Evolutionary conservation across 1,140 invertebrate species (phyloP).

Genomic region (Microplitis mediator): DNA sequence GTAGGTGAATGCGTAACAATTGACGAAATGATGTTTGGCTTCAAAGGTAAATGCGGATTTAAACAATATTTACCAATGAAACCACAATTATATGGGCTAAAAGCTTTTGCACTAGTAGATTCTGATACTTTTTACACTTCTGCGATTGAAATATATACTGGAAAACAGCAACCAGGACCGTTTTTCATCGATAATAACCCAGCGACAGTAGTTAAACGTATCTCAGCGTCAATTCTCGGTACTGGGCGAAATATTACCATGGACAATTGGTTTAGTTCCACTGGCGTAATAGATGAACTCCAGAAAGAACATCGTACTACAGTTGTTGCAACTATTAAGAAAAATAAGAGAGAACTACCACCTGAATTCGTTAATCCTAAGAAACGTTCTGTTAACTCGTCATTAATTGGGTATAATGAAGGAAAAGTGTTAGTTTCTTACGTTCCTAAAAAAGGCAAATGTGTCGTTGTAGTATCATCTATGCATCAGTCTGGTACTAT

Average conservation of each 20-base stretch:
- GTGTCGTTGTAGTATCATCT: conserved; percentile 44
- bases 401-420: conserved; percentile 43
- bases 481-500: conserved; percentile 44
- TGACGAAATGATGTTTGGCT: conserved; percentile 52
- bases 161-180: conserved; percentile 48
- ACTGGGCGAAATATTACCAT: conserved; percentile 51
- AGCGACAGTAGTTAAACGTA: conserved; percentile 44
- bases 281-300: conserved; percentile 45
- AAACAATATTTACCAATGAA: conserved; percentile 54
- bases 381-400: conserved; percentile 27
- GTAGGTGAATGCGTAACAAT: conserved; percentile 47
- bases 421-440: conserved; percentile 45
- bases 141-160: conserved; percentile 47
- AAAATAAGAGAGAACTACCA: conserved; percentile 54
- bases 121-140: conserved; percentile 44
- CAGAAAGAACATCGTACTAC: conserved; percentile 46
- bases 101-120: conserved; percentile 41
- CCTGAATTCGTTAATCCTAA: conserved; percentile 41
- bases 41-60: conserved; percentile 50
- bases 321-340: conserved; percentile 47
- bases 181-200: conserved; percentile 39
- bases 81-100: conserved; percentile 49
- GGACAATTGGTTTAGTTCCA: conserved; percentile 52
- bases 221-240: conserved; percentile 46
- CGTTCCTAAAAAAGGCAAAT: conserved; percentile 47